Evolutionary conservation across 1,140 invertebrate genomes (phyloP), one percentile per base, ranked within the genome.

Genomic region (Caenorhabditis latens): DNA sequence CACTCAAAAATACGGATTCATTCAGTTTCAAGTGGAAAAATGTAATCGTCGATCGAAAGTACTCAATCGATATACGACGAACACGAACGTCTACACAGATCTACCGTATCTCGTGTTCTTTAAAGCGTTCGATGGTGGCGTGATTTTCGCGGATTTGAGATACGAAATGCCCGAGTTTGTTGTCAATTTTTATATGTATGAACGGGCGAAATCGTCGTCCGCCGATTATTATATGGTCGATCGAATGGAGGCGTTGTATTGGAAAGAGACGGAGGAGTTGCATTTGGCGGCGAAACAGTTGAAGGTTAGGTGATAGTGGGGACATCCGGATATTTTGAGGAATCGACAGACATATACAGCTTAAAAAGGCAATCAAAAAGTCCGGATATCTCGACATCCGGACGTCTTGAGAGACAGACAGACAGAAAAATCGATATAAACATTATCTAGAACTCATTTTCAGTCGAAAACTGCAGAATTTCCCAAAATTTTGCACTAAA

Each of bases 171-270:
- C 71, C 1, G 71, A 79, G 14, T 79, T 79, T 24, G 71, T 79
- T 9, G 71, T 79, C 16, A 53, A 46, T 4, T 79, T 79, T 43
- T 79, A 79, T 24, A 50, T 79, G 71, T 79, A 79, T 21, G 71
- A 79, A 50, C 13, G 71, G 42, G 71, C 71, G 40, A 79, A 79
- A 50, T 43, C 40, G 71, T 50, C 71, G 46, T 79, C 71, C 0
- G 71, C 71, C 16, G 71, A 79, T 13, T 79, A 79, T 42, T 79
- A 79, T 50, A 79, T 79, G 71, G 46, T 79, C 8, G 71, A 79
- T 50, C 19, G 46, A 79, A 79, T 79, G 71, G 71, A 79, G n/a
- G 71, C 71, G n/a, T 50, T 79, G 71, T 79, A 79, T n/a, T 79
- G 43, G 43, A 79, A 79, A 50, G 71, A 79, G n/a, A 19, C 46